Percentiles rank a stretch among this genome's conserved stretches.
Evolutionary conservation across 1,140 invertebrate species (phyloP).

Genomic region (Caenorhabditis brenneri): DNA sequence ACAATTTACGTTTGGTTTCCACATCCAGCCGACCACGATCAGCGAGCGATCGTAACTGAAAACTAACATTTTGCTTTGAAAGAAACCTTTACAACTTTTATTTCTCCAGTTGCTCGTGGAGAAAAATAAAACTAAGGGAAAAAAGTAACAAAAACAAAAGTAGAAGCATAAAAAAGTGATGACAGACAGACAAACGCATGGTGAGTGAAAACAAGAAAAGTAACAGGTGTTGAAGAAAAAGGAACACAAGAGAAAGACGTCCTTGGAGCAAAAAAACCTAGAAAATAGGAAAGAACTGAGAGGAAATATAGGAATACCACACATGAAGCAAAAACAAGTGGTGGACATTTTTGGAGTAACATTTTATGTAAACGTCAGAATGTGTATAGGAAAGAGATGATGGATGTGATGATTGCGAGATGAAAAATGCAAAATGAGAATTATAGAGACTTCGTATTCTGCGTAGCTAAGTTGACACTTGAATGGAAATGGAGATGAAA

Average conservation of each 20-base stretch:
- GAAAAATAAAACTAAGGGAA: too few relatives aligned
- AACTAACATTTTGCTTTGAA: too few relatives aligned
- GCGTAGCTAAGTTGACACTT: too few relatives aligned
- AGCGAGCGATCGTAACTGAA: conserved; percentile 45
- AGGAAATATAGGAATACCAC: neutral
- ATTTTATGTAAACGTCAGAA: neutral
- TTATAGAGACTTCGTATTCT: too few relatives aligned
- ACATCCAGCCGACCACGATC: conserved; percentile 38
- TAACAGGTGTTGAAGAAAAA: conserved; percentile 14
- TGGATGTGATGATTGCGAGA: neutral
- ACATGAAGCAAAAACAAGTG: neutral
- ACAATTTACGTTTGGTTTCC: conserved; percentile 41
- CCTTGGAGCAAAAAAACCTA: neutral
- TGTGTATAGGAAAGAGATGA: neutral
- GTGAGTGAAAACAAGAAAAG: conserved; percentile 11
- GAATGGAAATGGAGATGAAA: too few relatives aligned
- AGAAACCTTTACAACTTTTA: too few relatives aligned
- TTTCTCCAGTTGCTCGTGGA: too few relatives aligned
- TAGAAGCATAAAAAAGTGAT: neutral
- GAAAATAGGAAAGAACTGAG: neutral
- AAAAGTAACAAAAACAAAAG: neutral
- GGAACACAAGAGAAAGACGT: neutral
- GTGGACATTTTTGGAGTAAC: neutral
- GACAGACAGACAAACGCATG: neutral
- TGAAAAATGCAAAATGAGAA: too few relatives aligned